These are phyloP conservation scores for Patella ulyssiponensis DNA, from an alignment of 2,888 invertebrate genomes.

Conservation along the genomic window DNA sequence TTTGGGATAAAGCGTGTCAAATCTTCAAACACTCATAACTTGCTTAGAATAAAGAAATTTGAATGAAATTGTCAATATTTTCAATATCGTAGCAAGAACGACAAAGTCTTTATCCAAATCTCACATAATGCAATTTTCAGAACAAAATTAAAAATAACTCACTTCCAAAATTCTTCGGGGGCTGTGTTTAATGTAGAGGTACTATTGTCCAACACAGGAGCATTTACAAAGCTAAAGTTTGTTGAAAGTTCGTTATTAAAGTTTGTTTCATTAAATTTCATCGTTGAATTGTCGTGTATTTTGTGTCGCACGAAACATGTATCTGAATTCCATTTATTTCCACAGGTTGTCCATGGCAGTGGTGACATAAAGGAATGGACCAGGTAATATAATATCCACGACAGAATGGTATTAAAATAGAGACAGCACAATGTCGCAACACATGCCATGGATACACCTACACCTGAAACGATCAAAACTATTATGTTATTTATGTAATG, in stretches of 20 bases:
- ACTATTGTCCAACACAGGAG: neutral
- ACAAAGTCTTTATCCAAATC: no score
- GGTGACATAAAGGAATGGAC: slow-evolving; percentile 90
- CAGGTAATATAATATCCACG: slow-evolving; percentile 95
- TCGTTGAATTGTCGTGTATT: no score
- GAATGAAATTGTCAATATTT: no score
- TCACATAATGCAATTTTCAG: no score
- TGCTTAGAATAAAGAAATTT: no score
- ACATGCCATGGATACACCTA: slow-evolving; percentile 74
- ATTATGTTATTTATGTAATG: no score
- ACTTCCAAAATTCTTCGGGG: slow-evolving; percentile 61
- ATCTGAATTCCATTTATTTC: slow-evolving; percentile 73
- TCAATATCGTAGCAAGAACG: no score
- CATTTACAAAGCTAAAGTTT: no score
- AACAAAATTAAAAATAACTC: slow-evolving; percentile 32
- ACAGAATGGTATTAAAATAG: slow-evolving; percentile 97
- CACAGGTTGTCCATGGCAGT: slow-evolving; percentile 87
- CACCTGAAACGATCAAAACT: slow-evolving; percentile 66
- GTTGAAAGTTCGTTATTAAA: no score
- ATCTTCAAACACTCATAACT: no score
- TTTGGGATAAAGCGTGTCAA: no score
- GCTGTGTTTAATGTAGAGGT: slow-evolving; percentile 27
- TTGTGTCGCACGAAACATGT: slow-evolving; percentile 62
- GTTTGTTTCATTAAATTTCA: no score
- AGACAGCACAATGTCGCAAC: slow-evolving; percentile 93